Conservation (phyloP, 2,797 vertebrate species). For the Channallabes apus region DNA sequence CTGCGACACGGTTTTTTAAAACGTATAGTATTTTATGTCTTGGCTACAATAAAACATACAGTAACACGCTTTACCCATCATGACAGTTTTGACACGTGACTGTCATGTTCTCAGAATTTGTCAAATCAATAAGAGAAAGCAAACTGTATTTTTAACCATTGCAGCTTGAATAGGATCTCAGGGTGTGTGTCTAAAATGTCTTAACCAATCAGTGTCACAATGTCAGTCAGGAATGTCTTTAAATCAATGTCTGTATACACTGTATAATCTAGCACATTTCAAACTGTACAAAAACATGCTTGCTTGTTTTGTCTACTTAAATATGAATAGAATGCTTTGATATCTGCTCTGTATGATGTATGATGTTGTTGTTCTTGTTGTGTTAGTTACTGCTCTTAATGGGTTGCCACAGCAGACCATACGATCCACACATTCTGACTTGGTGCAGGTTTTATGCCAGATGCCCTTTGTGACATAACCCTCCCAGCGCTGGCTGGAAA, state of each 20-base stretch:
- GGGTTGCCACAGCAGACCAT: too few relatives aligned
- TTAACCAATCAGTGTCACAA: slow-evolving; percentile 56
- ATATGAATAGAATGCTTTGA: neutral
- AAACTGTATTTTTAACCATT: slow-evolving; percentile 60
- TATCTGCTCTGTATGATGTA: neutral
- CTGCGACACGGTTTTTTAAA: neutral
- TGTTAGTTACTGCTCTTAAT: too few relatives aligned
- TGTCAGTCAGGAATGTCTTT: slow-evolving; percentile 11
- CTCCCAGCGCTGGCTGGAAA: too few relatives aligned
- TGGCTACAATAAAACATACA: neutral
- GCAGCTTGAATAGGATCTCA: slow-evolving; percentile 36
- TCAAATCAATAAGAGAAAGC: slow-evolving; percentile 74
- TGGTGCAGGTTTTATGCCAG: too few relatives aligned
- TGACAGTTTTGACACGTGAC: slow-evolving; percentile 47
- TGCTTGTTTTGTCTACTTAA: neutral
- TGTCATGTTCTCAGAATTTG: slow-evolving; percentile 66
- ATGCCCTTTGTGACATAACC: too few relatives aligned
- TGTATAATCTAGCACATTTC: neutral
- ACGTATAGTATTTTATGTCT: neutral
- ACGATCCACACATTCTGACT: too few relatives aligned
- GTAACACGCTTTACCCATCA: neutral
- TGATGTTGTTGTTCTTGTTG: too few relatives aligned
- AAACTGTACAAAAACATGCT: neutral
- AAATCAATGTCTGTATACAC: neutral
- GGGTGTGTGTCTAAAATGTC: slow-evolving; percentile 53